phyloP scores from a whole-genome alignment of 2,113 vertebrate species.

The Atractosteus spatula region DNA sequence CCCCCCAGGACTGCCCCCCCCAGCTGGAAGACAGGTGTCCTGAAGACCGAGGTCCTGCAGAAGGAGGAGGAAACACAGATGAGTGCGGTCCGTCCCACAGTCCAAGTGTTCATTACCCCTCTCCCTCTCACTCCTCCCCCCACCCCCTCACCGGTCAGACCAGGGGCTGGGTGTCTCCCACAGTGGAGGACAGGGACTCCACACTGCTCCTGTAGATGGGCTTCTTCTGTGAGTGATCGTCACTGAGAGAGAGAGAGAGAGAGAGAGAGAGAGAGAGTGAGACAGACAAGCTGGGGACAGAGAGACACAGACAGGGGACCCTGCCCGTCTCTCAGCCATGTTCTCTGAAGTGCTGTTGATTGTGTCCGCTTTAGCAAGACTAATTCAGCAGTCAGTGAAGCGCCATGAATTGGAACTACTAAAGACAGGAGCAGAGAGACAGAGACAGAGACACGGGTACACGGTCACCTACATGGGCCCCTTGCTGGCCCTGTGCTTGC shows the following conservation, averaged over 20 bases:
- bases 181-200: constrained; percentile 57
- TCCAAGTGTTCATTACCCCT: neutral
- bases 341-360: too few relatives aligned
- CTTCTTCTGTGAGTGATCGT: constrained; percentile 71
- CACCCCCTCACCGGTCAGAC: constrained; percentile 46
- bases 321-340: neutral
- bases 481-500: constrained; percentile 47
- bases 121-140: constrained; percentile 24
- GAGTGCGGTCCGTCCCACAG: too few relatives aligned
- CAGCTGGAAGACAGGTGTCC: too few relatives aligned
- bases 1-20: constrained; percentile 9
- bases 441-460: neutral
- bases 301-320: constrained; percentile 32
- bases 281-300: constrained; percentile 13
- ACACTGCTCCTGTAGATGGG: constrained; percentile 67
- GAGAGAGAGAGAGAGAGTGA: constrained; percentile 9
- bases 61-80: too few relatives aligned
- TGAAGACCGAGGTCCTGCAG: too few relatives aligned
- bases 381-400: too few relatives aligned
- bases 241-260: constrained; percentile 39
- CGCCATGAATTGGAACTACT: too few relatives aligned
- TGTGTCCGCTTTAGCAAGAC: too few relatives aligned
- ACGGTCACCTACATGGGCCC: constrained; percentile 64
- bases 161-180: constrained; percentile 64
- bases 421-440: too few relatives aligned